Conservation (phyloP, 2,888 invertebrate genomes). For the Agrochola litura region DNA sequence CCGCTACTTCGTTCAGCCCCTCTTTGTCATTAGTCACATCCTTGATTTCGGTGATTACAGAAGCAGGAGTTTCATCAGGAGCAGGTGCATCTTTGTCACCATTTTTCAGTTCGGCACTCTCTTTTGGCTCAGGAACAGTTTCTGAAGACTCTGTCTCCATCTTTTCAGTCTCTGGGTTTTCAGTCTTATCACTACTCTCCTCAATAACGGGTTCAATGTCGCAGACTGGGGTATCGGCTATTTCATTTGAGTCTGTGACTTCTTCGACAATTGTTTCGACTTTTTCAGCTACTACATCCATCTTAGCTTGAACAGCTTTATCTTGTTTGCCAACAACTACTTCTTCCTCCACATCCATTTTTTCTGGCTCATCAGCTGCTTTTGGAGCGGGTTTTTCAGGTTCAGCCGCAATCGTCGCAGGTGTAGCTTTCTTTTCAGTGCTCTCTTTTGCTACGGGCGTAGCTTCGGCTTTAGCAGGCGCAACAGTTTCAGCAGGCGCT, state of each 20-base stretch:
- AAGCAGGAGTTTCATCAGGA: conserved; percentile 73
- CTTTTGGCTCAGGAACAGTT: conserved; percentile 71
- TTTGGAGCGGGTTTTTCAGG: conserved; percentile 47
- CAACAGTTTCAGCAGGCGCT: conserved; percentile 17
- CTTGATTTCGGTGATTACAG: conserved; percentile 79
- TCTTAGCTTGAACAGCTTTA: conserved; percentile 32
- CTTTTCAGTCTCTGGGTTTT: conserved; percentile 76
- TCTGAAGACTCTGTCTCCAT: conserved; percentile 73
- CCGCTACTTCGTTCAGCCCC: conserved; percentile 75
- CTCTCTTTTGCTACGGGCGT: conserved; percentile 27
- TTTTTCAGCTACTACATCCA: conserved; percentile 65
- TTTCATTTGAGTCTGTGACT: conserved; percentile 72
- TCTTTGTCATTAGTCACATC: conserved; percentile 80
- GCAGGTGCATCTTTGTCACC: conserved; percentile 66
- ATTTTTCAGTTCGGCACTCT: conserved; percentile 69
- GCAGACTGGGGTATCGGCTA: conserved; percentile 69
- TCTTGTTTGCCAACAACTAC: conserved; percentile 42
- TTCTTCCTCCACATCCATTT: conserved; percentile 78
- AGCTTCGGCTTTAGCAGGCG: conserved; percentile 11
- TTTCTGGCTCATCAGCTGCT: conserved; percentile 71
- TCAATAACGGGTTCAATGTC: conserved; percentile 76
- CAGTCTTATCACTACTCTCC: conserved; percentile 77
- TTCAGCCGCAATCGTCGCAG: conserved; percentile 12
- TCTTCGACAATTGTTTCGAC: conserved; percentile 74
- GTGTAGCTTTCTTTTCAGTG: conserved; percentile 48